Conservation (phyloP, 1,140 invertebrate species). For the Polypedilum pembai region DNA sequence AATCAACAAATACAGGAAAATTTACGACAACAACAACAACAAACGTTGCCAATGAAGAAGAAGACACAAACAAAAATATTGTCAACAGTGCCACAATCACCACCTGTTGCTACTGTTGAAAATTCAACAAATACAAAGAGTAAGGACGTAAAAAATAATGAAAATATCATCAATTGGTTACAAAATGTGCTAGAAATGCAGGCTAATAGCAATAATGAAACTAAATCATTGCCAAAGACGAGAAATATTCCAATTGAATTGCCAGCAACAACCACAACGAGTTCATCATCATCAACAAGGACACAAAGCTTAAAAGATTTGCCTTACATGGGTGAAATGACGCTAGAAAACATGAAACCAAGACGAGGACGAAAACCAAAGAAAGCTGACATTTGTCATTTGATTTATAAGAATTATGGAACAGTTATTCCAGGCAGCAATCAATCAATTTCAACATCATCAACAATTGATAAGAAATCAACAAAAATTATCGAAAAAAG, state of each 20-base stretch:
- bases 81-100: conserved; percentile 37
- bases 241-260: conserved; percentile 37
- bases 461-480: conserved; percentile 32
- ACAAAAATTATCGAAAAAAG: neutral
- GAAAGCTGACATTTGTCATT: conserved; percentile 80
- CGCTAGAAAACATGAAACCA: conserved; percentile 74
- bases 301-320: conserved; percentile 69
- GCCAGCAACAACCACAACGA: conserved; percentile 30
- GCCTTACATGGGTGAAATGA: conserved; percentile 86
- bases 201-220: conserved; percentile 45
- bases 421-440: conserved; percentile 58
- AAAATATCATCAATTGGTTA: conserved; percentile 63
- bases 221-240: conserved; percentile 30
- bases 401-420: conserved; percentile 86
- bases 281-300: conserved; percentile 41
- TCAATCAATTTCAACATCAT: conserved; percentile 23
- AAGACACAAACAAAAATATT: conserved; percentile 33
- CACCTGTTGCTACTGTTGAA: conserved; percentile 30
- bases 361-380: conserved; percentile 77
- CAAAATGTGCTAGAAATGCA: conserved; percentile 59
- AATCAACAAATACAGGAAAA: conserved; percentile 41
- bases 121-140: conserved; percentile 38
- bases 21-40: conserved; percentile 33
- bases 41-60: conserved; percentile 36
- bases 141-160: conserved; percentile 41